These are phyloP conservation scores for Caenorhabditis sp. DNA, from an alignment of 2,888 invertebrate species.

Conservation along the genomic window DNA sequence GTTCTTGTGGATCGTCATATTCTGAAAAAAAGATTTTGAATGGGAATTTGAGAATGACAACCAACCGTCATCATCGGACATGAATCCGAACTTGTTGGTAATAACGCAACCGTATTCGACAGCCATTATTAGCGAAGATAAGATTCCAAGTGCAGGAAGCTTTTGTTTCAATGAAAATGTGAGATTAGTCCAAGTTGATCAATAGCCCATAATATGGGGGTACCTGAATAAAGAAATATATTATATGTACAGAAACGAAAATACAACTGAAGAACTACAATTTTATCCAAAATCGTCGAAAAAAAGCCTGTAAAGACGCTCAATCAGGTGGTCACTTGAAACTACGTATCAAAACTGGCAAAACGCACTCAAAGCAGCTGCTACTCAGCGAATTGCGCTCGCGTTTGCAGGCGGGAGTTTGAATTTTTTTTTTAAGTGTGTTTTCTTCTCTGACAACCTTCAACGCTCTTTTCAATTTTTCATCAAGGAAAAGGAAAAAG, in stretches of 20 bases:
- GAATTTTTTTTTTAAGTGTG: slow-evolving; percentile 13
- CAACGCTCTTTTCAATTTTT: background rate
- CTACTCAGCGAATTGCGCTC: slow-evolving; percentile 40
- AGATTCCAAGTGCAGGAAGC: slow-evolving; percentile 44
- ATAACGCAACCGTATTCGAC: slow-evolving; percentile 62
- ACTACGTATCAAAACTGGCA: slow-evolving; percentile 26
- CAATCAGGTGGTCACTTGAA: slow-evolving; percentile 26
- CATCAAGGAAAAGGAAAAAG: background rate
- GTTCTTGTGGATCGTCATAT: slow-evolving; percentile 59
- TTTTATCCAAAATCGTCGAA: slow-evolving; percentile 8
- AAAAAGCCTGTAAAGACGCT: slow-evolving; percentile 16
- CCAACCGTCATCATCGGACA: slow-evolving; percentile 63
- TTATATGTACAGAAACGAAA: background rate
- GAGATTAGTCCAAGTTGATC: slow-evolving; percentile 41
- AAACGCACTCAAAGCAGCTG: slow-evolving; percentile 11
- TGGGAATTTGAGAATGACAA: slow-evolving; percentile 11
- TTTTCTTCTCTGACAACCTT: background rate
- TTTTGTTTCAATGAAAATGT: slow-evolving; percentile 24
- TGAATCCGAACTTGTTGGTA: slow-evolving; percentile 64
- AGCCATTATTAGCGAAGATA: slow-evolving; percentile 35
- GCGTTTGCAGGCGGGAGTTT: slow-evolving; percentile 16
- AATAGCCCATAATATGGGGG: slow-evolving; percentile 53
- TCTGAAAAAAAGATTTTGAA: slow-evolving; percentile 43
- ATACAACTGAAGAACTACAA: slow-evolving; percentile 5
- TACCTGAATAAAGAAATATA: slow-evolving; percentile 29